phyloP scores from a whole-genome alignment of 2,113 vertebrate species.

The Phaetusa simplex region DNA sequence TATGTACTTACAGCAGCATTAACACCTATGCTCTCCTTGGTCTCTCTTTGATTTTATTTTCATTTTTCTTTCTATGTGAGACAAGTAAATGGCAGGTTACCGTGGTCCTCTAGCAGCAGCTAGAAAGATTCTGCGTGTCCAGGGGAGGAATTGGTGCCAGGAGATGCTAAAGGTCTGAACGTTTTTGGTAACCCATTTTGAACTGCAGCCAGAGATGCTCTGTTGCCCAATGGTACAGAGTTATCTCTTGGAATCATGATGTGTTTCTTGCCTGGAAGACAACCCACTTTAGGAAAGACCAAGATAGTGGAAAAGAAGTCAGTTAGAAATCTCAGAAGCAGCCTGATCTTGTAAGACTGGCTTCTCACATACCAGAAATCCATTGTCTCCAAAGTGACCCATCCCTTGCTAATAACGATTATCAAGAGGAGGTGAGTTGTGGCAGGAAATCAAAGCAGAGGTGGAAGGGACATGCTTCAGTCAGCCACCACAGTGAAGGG shows the following conservation, averaged over 20 bases:
- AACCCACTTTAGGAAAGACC: not conserved
- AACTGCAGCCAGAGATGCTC: not conserved
- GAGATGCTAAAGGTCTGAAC: not conserved
- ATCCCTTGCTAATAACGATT: not conserved
- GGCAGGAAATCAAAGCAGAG: not conserved
- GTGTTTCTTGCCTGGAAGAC: not conserved
- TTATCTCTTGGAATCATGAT: not conserved
- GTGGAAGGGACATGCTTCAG: not conserved
- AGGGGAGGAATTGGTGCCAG: not conserved
- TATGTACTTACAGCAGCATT: slow-evolving; percentile 3
- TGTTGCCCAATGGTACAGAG: not conserved
- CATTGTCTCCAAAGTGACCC: not conserved
- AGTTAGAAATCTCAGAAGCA: not conserved
- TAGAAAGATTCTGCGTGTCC: not conserved
- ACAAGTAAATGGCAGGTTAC: slow-evolving; percentile 19
- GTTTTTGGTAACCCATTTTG: not conserved
- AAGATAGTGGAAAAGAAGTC: not conserved
- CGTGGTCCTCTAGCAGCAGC: not conserved
- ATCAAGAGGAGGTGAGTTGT: not conserved
- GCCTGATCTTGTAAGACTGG: not conserved
- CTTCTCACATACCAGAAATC: not conserved
- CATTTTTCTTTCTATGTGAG: slow-evolving; percentile 39
- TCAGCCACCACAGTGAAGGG: not conserved
- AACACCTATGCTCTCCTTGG: slow-evolving; percentile 20
- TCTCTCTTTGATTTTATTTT: slow-evolving; percentile 46